phyloP scores from a whole-genome alignment of 2,113 vertebrate genomes.

The Tringa solitaria region DNA sequence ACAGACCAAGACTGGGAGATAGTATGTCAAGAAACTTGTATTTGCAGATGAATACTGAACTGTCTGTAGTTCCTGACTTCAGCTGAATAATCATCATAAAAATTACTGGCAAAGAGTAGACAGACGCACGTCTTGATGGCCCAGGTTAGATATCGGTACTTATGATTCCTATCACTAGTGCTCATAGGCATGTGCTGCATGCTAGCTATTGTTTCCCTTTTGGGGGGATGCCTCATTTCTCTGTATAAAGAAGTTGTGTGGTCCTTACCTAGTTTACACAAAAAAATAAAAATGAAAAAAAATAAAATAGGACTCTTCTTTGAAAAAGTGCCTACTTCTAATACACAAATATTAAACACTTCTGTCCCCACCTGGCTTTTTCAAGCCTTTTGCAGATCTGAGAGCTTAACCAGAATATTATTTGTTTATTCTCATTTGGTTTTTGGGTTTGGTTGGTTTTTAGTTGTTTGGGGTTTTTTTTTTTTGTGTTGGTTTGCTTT shows the following conservation, averaged over 20 bases:
- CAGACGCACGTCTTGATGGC: neutral
- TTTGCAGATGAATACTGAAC: neutral
- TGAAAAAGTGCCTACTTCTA: neutral
- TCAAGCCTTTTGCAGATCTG: neutral
- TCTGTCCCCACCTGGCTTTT: neutral
- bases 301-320: neutral
- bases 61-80: rapidly evolving
- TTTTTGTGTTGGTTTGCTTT: neutral
- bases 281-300: no score
- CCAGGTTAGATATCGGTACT: neutral
- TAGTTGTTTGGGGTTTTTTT: no score
- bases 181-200: neutral
- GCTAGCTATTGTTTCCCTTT: neutral
- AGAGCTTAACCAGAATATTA: neutral
- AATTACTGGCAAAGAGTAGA: neutral
- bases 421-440: neutral
- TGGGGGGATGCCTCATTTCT: neutral
- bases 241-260: neutral
- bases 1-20: rapidly evolving
- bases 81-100: neutral
- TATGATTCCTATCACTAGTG: neutral
- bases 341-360: neutral
- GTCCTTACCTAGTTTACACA: neutral
- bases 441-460: neutral
- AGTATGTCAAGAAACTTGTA: neutral